A percentile compares a stretch with the other conserved stretches of the same genome.
phyloP scores from a whole-genome alignment of 2,797 vertebrate genomes.

The Malurus splendens region DNA sequence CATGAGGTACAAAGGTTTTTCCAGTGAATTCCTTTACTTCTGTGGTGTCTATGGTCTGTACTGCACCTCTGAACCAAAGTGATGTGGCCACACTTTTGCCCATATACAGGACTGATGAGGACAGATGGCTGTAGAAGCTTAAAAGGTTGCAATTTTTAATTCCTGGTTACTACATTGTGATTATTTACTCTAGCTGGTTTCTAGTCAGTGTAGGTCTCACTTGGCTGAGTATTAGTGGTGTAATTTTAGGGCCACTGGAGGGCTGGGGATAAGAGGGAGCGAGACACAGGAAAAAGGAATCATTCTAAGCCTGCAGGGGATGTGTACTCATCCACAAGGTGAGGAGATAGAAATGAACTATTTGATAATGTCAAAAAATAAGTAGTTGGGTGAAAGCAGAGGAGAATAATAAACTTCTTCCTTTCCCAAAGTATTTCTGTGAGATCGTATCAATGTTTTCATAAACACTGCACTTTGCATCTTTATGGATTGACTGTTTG shows the following conservation, averaged over 20 bases:
- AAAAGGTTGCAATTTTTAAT: neutral
- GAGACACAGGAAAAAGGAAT: neutral
- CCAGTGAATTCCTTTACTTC: neutral
- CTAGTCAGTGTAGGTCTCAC: neutral
- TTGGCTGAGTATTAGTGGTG: neutral
- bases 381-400: neutral
- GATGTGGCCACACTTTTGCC: neutral
- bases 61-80: neutral
- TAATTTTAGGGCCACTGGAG: neutral
- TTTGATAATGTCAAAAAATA: neutral
- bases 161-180: neutral
- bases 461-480: neutral
- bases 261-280: neutral
- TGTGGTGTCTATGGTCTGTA: neutral
- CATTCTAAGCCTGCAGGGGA: neutral
- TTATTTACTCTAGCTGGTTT: neutral
- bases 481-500: neutral
- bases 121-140: neutral
- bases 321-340: neutral
- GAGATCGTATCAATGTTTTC: neutral
- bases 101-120: neutral
- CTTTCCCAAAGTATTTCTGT: neutral
- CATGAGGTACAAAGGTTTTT: neutral
- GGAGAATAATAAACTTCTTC: neutral
- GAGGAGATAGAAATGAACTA: neutral